Percentiles rank a stretch among this genome's conserved stretches.
Conservation (phyloP, 2,888 invertebrate species). For the Synergus itoensis region DNA sequence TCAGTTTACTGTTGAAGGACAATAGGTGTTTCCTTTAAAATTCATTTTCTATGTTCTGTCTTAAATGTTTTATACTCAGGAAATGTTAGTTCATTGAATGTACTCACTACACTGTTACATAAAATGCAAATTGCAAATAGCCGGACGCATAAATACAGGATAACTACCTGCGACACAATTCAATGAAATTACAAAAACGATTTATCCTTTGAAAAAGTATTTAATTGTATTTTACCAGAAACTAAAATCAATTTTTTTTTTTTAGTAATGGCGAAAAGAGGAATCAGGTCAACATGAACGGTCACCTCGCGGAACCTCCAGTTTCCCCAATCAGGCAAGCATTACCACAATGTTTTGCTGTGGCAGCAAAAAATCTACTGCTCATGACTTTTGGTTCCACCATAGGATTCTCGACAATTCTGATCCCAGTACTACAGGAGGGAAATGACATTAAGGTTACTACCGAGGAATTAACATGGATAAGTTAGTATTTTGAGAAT, state of each 20-base stretch:
- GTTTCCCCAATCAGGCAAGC: slow-evolving; percentile 77
- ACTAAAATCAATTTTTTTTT: slow-evolving; percentile 8
- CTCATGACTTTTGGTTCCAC: slow-evolving; percentile 89
- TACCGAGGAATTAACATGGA: slow-evolving; percentile 73
- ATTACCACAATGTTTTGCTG: slow-evolving; percentile 87
- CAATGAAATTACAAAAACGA: background rate
- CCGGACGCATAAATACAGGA: background rate
- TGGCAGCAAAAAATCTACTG: slow-evolving; percentile 88
- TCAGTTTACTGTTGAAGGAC: background rate
- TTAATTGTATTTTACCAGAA: background rate
- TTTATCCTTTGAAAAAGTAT: background rate
- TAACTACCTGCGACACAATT: too few relatives aligned
- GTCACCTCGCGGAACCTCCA: slow-evolving; percentile 52
- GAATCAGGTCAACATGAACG: slow-evolving; percentile 56
- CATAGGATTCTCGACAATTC: slow-evolving; percentile 89
- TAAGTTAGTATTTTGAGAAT: slow-evolving; percentile 64
- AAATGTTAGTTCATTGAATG: background rate
- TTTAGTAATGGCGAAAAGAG: slow-evolving; percentile 52
- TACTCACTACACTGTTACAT: background rate
- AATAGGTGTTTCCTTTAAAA: background rate
- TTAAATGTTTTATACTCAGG: background rate
- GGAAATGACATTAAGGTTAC: slow-evolving; percentile 71
- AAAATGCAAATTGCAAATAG: slow-evolving; percentile 8
- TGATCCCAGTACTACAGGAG: slow-evolving; percentile 85
- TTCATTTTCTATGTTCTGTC: background rate